A percentile compares a stretch with the other conserved stretches of the same genome.
Evolutionary conservation across 2,888 invertebrate genomes (phyloP).

Genomic region (Rotaria magnacalcarata): DNA sequence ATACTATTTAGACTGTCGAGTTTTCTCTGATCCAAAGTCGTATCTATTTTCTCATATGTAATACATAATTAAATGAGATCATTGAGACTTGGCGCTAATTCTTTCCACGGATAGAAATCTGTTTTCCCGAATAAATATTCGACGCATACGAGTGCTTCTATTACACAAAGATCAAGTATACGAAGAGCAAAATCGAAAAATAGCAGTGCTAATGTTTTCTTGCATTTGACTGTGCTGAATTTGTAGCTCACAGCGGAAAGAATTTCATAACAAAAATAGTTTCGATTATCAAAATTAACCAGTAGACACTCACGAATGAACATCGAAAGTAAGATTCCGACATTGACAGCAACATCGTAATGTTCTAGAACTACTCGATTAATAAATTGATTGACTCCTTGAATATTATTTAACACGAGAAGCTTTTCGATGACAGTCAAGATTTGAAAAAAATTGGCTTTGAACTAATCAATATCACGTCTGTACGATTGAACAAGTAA

Average conservation of each 20-base stretch:
- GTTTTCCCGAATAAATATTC: not conserved
- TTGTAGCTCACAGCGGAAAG: not conserved
- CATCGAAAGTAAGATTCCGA: not conserved
- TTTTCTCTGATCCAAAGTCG: not conserved
- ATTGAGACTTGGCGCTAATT: not conserved
- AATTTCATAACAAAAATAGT: not conserved
- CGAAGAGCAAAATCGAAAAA: not conserved
- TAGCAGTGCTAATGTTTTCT: not conserved
- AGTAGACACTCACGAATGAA: not conserved
- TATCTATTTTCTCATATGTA: not conserved
- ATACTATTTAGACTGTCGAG: not conserved
- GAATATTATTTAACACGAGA: not conserved
- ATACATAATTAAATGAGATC: not conserved
- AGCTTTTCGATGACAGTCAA: not conserved
- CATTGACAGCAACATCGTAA: not conserved
- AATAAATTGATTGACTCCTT: too few relatives aligned
- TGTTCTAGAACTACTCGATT: too few relatives aligned
- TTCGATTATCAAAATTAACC: not conserved
- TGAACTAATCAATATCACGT: not conserved
- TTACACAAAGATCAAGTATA: not conserved
- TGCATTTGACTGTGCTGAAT: not conserved
- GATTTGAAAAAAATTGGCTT: not conserved
- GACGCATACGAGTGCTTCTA: not conserved
- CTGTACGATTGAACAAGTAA: not conserved
- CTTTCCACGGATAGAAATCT: slow-evolving; percentile 14